Conservation (phyloP, 2,797 vertebrate genomes). For the Varecia variegata region DNA sequence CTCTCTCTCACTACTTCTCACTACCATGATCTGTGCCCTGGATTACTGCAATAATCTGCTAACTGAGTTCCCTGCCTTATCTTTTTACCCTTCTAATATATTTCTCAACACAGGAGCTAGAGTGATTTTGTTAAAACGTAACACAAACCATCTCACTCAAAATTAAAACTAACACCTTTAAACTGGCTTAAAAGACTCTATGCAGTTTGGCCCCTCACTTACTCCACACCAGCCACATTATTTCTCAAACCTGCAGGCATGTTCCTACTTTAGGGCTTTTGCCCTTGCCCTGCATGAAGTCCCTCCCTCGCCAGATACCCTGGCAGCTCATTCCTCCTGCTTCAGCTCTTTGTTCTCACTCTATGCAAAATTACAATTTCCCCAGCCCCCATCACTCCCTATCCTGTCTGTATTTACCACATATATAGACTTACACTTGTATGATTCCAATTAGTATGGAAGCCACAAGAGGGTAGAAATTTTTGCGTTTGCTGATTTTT, state of each 20-base stretch:
- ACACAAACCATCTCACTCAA: background rate
- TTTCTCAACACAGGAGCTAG: background rate
- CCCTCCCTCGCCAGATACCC: too few relatives aligned
- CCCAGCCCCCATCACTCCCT: background rate
- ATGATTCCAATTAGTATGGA: background rate
- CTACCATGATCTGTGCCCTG: background rate
- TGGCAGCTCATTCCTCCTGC: background rate
- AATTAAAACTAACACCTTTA: constrained; percentile 3
- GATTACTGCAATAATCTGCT: background rate
- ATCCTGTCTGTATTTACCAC: background rate
- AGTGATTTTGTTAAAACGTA: background rate
- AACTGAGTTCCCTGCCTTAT: background rate
- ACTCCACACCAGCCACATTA: background rate
- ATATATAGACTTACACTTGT: background rate
- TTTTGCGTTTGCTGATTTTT: constrained; percentile 27
- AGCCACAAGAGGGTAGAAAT: background rate
- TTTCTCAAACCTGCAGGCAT: background rate
- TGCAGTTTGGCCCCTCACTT: background rate
- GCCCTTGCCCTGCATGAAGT: background rate
- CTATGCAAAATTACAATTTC: background rate
- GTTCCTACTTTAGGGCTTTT: background rate
- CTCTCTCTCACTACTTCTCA: background rate
- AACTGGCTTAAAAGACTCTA: background rate
- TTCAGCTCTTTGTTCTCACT: background rate
- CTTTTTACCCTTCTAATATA: background rate